phyloP scores from a whole-genome alignment of 2,797 vertebrate genomes.

The Lates japonicus region DNA sequence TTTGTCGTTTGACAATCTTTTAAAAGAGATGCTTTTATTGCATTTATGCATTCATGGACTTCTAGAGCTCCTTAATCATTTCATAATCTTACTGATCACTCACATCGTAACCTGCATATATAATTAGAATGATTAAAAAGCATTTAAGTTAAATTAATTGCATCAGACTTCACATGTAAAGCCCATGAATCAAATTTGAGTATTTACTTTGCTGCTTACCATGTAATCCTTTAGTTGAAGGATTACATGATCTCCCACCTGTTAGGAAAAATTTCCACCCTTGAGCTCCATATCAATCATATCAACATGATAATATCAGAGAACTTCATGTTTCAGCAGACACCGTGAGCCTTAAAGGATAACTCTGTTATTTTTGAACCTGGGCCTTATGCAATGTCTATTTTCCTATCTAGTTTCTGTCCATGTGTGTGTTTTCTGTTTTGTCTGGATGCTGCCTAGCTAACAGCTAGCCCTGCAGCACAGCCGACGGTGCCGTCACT shows the following conservation, averaged over 20 bases:
- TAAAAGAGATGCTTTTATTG: neutral
- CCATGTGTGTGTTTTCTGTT: neutral
- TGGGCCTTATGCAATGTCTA: neutral
- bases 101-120: neutral
- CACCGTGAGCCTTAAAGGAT: neutral
- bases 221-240: neutral
- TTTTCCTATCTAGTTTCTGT: neutral
- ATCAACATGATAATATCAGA: no score
- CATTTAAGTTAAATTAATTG: neutral
- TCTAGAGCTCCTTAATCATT: neutral
- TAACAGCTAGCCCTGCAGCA: conserved; percentile 40
- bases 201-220: neutral
- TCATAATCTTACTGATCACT: neutral
- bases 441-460: neutral
- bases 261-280: neutral
- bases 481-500: conserved; percentile 21
- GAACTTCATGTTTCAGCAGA: neutral
- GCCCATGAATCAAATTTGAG: neutral
- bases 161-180: neutral
- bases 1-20: neutral
- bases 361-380: no score
- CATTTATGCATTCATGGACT: neutral
- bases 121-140: neutral
- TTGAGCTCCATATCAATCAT: neutral
- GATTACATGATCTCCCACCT: neutral